These are phyloP conservation scores for Zelleria hepariella DNA, from an alignment of 2,888 invertebrate species.

Conservation along the genomic window DNA sequence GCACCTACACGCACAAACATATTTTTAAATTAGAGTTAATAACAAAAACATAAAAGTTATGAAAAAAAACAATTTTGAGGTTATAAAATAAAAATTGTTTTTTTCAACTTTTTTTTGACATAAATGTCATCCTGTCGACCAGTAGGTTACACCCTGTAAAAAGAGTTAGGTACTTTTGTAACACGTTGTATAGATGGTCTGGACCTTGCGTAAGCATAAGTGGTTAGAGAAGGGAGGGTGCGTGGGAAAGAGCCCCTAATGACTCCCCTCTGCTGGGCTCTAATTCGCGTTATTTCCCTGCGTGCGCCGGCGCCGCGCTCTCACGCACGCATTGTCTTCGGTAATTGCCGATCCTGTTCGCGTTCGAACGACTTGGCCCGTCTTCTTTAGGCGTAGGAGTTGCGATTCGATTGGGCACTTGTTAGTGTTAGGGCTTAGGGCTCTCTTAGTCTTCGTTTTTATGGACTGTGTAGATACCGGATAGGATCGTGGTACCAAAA, in stretches of 20 bases:
- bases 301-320: conserved; percentile 57
- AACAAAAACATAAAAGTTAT: no score
- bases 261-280: conserved; percentile 58
- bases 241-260: conserved; percentile 67
- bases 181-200: no score
- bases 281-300: conserved; percentile 62
- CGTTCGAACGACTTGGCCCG: conserved; percentile 2
- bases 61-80: no score
- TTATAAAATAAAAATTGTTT: no score
- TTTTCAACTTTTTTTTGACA: no score
- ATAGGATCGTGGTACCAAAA: neutral
- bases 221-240: neutral
- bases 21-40: no score
- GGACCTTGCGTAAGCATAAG: neutral
- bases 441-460: neutral
- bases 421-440: neutral
- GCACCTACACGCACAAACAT: no score
- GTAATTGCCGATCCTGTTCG: conserved; percentile 68
- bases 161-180: no score
- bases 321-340: conserved; percentile 71
- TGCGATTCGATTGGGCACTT: neutral
- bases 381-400: neutral
- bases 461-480: neutral
- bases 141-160: no score
- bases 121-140: no score